A percentile compares a stretch with the other conserved stretches of the same genome.
Evolutionary conservation across 2,797 vertebrate genomes (phyloP).

Genomic region (Danio kyathit): DNA sequence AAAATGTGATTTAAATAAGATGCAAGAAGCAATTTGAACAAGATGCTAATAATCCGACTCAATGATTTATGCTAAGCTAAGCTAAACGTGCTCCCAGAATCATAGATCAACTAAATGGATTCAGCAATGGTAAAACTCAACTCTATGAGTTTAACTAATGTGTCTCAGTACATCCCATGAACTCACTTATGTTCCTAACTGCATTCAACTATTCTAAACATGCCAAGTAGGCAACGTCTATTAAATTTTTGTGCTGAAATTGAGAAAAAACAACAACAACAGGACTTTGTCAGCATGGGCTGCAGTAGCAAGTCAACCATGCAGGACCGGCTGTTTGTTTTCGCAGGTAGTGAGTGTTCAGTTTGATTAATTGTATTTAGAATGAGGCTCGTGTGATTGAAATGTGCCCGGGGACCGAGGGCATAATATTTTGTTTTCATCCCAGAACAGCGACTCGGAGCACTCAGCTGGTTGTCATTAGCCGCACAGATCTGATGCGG

Average conservation of each 20-base stretch:
- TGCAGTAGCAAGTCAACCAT: background rate
- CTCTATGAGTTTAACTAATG: no score
- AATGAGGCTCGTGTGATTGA: constrained; percentile 52
- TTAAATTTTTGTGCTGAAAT: constrained; percentile 21
- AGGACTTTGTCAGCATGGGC: constrained; percentile 10
- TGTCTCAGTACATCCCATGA: background rate
- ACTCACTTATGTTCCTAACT: constrained; percentile 30
- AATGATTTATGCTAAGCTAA: no score
- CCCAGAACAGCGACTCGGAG: constrained; percentile 27
- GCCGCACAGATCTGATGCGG: constrained; percentile 16
- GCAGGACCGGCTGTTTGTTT: constrained; percentile 47
- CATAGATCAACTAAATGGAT: no score
- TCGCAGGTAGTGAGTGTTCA: constrained; percentile 39
- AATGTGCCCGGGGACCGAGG: constrained; percentile 28
- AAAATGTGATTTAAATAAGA: no score
- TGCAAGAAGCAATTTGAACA: no score
- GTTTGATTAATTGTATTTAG: constrained; percentile 54
- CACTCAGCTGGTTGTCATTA: constrained; percentile 49
- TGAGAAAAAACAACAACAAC: background rate
- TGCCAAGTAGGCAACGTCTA: background rate
- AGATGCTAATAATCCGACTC: no score
- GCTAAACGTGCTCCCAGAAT: no score
- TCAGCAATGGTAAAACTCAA: no score
- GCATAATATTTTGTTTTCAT: constrained; percentile 35
- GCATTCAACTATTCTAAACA: background rate